A percentile compares a stretch with the other conserved stretches of the same genome.
Evolutionary conservation across 2,888 invertebrate species (phyloP).

Genomic region (Ectemnius lituratus): DNA sequence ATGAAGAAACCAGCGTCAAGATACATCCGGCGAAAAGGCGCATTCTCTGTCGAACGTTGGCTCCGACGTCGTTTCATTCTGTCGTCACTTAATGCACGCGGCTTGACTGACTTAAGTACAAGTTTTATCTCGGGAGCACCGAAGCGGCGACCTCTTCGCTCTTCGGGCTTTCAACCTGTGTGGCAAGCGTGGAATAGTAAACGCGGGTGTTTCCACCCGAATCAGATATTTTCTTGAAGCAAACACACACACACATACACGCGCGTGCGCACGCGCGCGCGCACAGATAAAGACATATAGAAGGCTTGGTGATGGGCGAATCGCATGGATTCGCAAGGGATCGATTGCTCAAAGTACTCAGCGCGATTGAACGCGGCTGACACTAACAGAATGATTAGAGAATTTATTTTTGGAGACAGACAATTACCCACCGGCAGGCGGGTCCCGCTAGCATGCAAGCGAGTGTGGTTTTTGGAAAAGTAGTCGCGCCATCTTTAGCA

Average conservation of each 20-base stretch:
- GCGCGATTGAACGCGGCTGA: constrained; percentile 9
- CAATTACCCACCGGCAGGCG: not conserved
- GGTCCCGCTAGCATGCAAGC: too few species aligned
- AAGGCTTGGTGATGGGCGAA: not conserved
- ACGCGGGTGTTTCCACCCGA: constrained; percentile 35
- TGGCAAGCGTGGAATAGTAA: constrained; percentile 59
- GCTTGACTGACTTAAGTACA: constrained; percentile 68
- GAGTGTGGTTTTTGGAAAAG: too few species aligned
- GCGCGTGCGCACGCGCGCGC: too few species aligned
- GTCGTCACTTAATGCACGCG: constrained; percentile 67
- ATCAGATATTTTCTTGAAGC: constrained; percentile 7
- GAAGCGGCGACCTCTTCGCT: constrained; percentile 43
- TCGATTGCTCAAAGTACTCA: constrained; percentile 45
- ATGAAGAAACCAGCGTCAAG: constrained; percentile 66
- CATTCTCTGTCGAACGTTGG: constrained; percentile 60
- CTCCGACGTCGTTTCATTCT: constrained; percentile 65
- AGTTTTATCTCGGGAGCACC: constrained; percentile 51
- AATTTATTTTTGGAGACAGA: constrained; percentile 3
- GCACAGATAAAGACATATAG: too few species aligned
- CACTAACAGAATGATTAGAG: not conserved
- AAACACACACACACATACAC: too few species aligned
- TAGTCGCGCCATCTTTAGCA: too few species aligned
- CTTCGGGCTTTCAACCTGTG: constrained; percentile 51
- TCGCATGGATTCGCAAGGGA: not conserved
- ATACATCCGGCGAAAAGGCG: constrained; percentile 53